A percentile compares a stretch with the other conserved stretches of the same genome.
Conservation (phyloP, 2,888 invertebrate species). For the Rutpela maculata region DNA sequence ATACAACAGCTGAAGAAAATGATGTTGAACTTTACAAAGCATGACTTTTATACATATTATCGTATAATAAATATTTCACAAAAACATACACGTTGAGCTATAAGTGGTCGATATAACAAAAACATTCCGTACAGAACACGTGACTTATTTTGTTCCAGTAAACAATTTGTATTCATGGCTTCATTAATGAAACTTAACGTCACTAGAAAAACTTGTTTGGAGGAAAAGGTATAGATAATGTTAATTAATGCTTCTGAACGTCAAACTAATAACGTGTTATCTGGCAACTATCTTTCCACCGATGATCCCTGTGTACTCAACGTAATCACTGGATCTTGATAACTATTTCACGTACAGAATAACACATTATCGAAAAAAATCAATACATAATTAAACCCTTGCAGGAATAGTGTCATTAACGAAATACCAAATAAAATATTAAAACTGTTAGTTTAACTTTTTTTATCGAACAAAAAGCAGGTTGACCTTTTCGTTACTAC, state of each 20-base stretch:
- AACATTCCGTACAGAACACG: background rate
- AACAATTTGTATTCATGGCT: background rate
- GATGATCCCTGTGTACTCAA: background rate
- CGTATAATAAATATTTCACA: too few relatives aligned
- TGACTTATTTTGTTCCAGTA: background rate
- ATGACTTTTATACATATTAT: too few relatives aligned
- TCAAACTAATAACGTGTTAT: slow-evolving; percentile 4
- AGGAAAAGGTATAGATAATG: background rate
- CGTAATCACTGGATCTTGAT: slow-evolving; percentile 2
- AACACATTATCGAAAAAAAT: background rate
- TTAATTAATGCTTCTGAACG: background rate
- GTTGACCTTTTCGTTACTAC: too few relatives aligned
- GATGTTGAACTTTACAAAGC: too few relatives aligned
- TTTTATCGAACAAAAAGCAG: too few relatives aligned
- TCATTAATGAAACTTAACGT: background rate
- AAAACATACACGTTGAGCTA: too few relatives aligned
- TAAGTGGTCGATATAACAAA: background rate
- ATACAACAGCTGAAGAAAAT: too few relatives aligned
- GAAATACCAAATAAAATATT: too few relatives aligned
- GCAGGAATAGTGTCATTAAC: too few relatives aligned
- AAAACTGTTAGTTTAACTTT: too few relatives aligned
- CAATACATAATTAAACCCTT: background rate
- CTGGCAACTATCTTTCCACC: background rate
- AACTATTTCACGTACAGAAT: background rate
- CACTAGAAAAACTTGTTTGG: background rate